Base-by-base conservation (phyloP, 2,797 vertebrate species). In the Picus viridis region DNA sequence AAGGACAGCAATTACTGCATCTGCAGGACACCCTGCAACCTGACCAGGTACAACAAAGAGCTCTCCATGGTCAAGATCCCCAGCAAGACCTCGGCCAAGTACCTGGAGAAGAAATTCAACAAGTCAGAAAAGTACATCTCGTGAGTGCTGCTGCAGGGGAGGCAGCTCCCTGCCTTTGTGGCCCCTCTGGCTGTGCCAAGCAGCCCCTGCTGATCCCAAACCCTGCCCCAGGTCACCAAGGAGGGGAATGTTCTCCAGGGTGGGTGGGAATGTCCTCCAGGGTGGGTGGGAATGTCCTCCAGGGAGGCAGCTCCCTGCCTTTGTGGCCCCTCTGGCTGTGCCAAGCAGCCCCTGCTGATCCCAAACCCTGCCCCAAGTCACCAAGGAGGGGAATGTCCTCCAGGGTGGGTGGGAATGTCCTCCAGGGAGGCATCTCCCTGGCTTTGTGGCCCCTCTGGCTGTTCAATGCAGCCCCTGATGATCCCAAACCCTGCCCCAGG, bases 61-160 rank as follows among this genome's bases (percentile, higher is more conserved):
- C 98, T 99, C 86, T 99, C 99, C 97, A 99, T 99, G 99, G 99
- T 99, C 88, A 99, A 99, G 97, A 99, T 99, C 92, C 99, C 99
- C 96, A 99, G 99, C 98, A 99, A 99, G 97, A 99, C 99, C 1
- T 99, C 99, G 0, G 99, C 99, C 71, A 99, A 99, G 95, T 99
- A 99, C 97, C 98, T 99, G 87, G 99, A 99, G 98, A 99, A 99
- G 97, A 99, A 99, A 96, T 99, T 99, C 97, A 99, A 99, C 98
- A 99, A 98, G 97, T 99, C 99, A 0, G 99, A 99, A 97, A 99
- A 99, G 93, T 99, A 99, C 89, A 99, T 99, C 96, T 98, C 98
- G 99, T 99, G 96, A 98, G 99, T 98, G 62, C 30, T 51, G 41
- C 41, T 16, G 41, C 36, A 43, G 41, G 41, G 41, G 10, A 41